Percentiles rank a stretch among this genome's conserved stretches.
These are phyloP conservation scores for Spisula subtruncata DNA, from an alignment of 2,888 invertebrate genomes.

Conservation along the genomic window DNA sequence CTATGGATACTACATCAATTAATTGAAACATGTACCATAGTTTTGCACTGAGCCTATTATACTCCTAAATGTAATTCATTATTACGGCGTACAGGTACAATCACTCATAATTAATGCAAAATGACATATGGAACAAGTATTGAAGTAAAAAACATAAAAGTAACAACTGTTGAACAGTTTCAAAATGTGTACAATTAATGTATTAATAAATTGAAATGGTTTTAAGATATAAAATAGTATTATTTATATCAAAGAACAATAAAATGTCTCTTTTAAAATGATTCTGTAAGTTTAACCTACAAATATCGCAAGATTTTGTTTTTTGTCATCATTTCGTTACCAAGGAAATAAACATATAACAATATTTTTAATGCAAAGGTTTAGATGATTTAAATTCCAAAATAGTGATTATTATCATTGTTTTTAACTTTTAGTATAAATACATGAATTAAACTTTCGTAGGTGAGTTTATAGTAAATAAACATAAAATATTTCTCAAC, in stretches of 20 bases:
- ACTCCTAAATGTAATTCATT: too few species aligned
- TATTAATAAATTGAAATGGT: not conserved
- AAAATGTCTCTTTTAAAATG: not conserved
- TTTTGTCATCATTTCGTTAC: not conserved
- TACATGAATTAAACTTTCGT: not conserved
- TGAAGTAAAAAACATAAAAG: not conserved
- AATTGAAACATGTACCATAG: too few species aligned
- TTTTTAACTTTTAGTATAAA: not conserved
- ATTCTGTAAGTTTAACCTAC: not conserved
- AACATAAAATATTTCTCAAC: not conserved
- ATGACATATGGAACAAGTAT: not conserved
- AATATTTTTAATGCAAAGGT: not conserved
- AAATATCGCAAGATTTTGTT: not conserved
- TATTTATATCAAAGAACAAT: not conserved
- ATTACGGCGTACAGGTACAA: too few species aligned
- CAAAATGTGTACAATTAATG: not conserved
- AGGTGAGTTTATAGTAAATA: not conserved
- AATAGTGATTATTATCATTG: not conserved
- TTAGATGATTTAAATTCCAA: not conserved
- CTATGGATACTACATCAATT: too few species aligned
- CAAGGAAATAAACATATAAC: not conserved
- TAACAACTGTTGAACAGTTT: slow-evolving; percentile 17
- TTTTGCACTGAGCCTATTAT: too few species aligned
- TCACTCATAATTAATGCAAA: not conserved
- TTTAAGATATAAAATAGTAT: not conserved